Percentiles rank a stretch among this genome's conserved stretches.
phyloP scores from a whole-genome alignment of 1,140 invertebrate species.

The Hermetia illucens region DNA sequence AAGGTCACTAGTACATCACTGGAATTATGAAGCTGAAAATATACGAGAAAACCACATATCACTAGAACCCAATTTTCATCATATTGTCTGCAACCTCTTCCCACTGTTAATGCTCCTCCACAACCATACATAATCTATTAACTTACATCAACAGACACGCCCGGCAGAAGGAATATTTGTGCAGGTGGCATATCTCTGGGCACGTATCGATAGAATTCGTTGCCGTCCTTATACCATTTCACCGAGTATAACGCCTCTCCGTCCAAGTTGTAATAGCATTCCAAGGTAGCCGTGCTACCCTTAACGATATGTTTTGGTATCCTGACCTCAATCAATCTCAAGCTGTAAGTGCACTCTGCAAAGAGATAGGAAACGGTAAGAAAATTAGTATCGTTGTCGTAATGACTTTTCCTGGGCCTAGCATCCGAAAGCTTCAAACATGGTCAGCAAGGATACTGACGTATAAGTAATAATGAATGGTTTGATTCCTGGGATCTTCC shows the following conservation, averaged over 20 bases:
- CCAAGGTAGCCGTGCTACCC: constrained; percentile 41
- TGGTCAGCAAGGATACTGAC: no score
- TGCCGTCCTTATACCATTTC: constrained; percentile 65
- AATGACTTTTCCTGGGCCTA: no score
- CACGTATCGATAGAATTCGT: constrained; percentile 67
- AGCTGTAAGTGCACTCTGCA: constrained; percentile 27
- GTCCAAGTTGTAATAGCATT: constrained; percentile 50
- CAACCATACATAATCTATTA: no score
- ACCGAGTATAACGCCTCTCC: constrained; percentile 56
- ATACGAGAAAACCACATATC: constrained; percentile 2
- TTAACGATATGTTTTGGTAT: constrained; percentile 51
- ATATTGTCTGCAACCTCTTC: no score
- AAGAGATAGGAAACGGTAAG: no score
- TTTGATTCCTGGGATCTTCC: no score
- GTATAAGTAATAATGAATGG: no score
- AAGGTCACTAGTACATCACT: constrained; percentile 59
- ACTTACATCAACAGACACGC: constrained; percentile 50
- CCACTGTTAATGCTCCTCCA: no score
- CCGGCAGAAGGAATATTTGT: constrained; percentile 43
- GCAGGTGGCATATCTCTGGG: constrained; percentile 49
- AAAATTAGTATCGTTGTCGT: no score
- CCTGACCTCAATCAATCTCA: constrained; percentile 46
- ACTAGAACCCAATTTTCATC: no score
- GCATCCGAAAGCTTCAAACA: no score
- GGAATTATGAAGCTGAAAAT: constrained; percentile 53